Base-by-base conservation (phyloP, 2,113 vertebrate species). In the Loxodonta africana region DNA sequence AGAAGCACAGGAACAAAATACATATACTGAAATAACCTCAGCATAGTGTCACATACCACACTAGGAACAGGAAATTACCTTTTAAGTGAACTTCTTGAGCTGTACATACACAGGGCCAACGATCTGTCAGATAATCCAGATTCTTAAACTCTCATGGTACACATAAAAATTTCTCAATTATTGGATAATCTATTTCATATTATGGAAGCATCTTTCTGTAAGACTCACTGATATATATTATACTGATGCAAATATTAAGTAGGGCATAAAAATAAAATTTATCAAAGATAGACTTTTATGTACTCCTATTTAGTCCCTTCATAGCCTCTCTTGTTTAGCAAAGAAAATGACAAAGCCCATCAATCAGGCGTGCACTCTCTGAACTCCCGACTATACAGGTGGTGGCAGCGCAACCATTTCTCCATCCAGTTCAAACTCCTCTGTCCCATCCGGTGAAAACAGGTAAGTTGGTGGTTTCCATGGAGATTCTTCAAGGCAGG, bases 401-500 rank as follows among this genome's bases (percentile, higher is more conserved):
- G 99, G 99, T 20, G 99, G 99, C 18, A 99, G 97, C 21, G 99
- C 98, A 96, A 99, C 99, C 99, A 99, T 99, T 95, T 99, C 99
- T 37, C 99, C 99, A 78, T 99, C 99, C 97, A 99, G 98, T 97
- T 99, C 99, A 67, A 99, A 99, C 95, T 99, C 99, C 97, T 99
- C 99, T 0, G 98, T 98, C 69, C 99, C 99, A 0, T 99, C 99
- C 1, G 99, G 98, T n/a, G 99, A 99, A 97, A 99, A 99, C 80
- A 99, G 99, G 96, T 99, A 99, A 0, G 99, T 99, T 8, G 99
- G 99, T 46, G 99, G 99, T 94, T 99, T 99, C 99, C 99, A 99
- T 0, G 99, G 99, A 67, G 99, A 99, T 92, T 99, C 99, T 96
- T 99, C 99, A 86, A 99, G 99, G 98, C 99, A 99, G 87, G 99